Evolutionary conservation across 2,797 vertebrate genomes (phyloP).

Genomic region (Danio albolineatus): DNA sequence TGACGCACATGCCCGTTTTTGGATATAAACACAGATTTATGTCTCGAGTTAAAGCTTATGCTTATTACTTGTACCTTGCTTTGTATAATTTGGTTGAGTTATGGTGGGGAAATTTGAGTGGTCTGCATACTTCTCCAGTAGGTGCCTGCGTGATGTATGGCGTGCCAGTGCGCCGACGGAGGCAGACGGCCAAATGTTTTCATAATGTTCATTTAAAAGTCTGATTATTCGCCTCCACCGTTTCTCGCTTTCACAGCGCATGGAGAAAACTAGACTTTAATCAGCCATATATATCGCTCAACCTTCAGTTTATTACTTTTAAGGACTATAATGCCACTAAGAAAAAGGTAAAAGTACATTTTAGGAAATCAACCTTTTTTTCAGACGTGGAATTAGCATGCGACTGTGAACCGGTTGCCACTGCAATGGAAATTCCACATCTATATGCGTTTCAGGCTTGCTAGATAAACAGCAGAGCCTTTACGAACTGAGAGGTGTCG

Average conservation of each 20-base stretch:
- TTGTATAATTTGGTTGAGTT: constrained; percentile 55
- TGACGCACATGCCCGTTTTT: constrained; percentile 48
- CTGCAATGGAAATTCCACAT: constrained; percentile 45
- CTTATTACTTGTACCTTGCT: constrained; percentile 54
- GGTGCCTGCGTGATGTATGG: constrained; percentile 51
- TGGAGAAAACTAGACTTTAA: constrained; percentile 33
- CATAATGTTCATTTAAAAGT: constrained; percentile 59
- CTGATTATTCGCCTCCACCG: constrained; percentile 38
- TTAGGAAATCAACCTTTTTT: not conserved
- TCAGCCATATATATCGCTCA: constrained; percentile 4
- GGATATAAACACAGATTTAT: constrained; percentile 59
- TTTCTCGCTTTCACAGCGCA: constrained; percentile 25
- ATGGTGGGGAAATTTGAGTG: constrained; percentile 37
- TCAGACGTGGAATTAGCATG: constrained; percentile 11
- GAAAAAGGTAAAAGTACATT: constrained; percentile 24
- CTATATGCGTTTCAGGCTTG: constrained; percentile 40
- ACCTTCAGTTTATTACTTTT: constrained; percentile 13
- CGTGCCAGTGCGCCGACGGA: constrained; percentile 48
- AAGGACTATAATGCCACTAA: not conserved
- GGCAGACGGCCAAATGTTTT: constrained; percentile 50
- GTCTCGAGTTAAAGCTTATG: constrained; percentile 32
- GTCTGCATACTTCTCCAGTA: constrained; percentile 49
- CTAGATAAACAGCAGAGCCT: constrained; percentile 45
- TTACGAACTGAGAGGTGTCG: constrained; percentile 36
- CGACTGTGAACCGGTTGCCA: not conserved